These are phyloP conservation scores for Pogonomyrmex californicus DNA, from an alignment of 1,140 invertebrate genomes.

Conservation along the genomic window DNA sequence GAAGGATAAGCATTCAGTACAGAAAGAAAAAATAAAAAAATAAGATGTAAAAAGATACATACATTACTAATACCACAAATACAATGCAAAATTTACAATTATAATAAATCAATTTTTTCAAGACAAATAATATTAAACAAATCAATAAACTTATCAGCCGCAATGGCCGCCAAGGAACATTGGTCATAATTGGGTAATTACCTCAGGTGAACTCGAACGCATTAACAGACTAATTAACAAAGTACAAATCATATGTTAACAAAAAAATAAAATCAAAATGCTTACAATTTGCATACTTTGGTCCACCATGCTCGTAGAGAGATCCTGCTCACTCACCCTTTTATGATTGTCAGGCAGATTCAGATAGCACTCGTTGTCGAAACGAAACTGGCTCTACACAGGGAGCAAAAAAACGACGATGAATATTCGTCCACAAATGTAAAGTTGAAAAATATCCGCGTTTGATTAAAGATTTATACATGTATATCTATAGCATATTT, in stretches of 20 bases:
- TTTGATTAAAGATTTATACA: conserved; percentile 16
- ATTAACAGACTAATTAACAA: conserved; percentile 80
- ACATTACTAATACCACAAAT: conserved; percentile 24
- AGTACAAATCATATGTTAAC: conserved; percentile 78
- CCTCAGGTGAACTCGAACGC: conserved; percentile 81
- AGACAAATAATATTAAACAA: conserved; percentile 35
- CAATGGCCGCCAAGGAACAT: conserved; percentile 24
- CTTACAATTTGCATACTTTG: conserved; percentile 89
- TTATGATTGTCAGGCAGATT: conserved; percentile 98
- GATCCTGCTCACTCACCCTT: conserved; percentile 94
- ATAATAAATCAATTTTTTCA: not conserved
- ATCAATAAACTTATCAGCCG: conserved; percentile 54
- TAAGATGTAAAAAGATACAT: not conserved
- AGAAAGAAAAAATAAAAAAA: conserved; percentile 11
- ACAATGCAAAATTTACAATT: conserved; percentile 5
- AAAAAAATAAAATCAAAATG: conserved; percentile 86
- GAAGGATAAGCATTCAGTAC: conserved; percentile 5
- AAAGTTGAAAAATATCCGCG: conserved; percentile 14
- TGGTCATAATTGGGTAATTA: conserved; percentile 76
- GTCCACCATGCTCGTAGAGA: conserved; percentile 86
- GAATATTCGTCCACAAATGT: conserved; percentile 25
- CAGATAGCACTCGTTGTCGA: conserved; percentile 99
- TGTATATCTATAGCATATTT: conserved; percentile 9
- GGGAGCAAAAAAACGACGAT: not conserved
- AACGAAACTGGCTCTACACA: conserved; percentile 98